Conservation (phyloP, 2,113 vertebrate genomes). For the Herpetotheres cachinnans region DNA sequence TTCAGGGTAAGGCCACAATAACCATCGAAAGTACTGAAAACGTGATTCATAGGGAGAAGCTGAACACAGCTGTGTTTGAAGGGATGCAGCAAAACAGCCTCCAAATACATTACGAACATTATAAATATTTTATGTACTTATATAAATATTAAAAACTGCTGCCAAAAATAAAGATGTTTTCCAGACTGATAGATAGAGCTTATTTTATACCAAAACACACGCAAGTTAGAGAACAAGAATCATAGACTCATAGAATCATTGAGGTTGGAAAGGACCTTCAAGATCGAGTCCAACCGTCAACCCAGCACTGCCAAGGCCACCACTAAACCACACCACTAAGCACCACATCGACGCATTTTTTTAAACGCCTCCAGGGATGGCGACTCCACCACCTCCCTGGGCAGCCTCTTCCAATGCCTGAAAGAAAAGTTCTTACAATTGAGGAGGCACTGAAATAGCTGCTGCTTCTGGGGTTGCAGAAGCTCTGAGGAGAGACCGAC, state of each 20-base stretch:
- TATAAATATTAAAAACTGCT: not conserved
- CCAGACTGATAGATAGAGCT: not conserved
- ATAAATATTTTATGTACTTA: not conserved
- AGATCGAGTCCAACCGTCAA: too few species aligned
- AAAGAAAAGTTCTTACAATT: not conserved
- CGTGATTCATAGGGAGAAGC: rapidly evolving
- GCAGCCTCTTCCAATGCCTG: too few species aligned
- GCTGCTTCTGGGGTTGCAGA: not conserved
- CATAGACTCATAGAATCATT: too few species aligned
- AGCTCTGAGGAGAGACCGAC: not conserved
- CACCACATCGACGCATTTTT: too few species aligned
- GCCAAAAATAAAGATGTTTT: not conserved
- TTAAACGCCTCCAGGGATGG: too few species aligned
- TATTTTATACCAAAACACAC: not conserved
- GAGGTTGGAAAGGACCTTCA: too few species aligned
- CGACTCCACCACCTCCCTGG: too few species aligned
- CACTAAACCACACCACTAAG: too few species aligned
- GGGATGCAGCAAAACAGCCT: not conserved
- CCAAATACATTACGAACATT: not conserved
- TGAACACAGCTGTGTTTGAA: not conserved
- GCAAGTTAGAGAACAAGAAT: not conserved
- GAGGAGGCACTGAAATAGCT: not conserved
- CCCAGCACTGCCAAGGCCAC: too few species aligned
- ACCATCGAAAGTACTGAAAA: not conserved
- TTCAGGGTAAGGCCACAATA: not conserved